Evolutionary conservation across 2,888 invertebrate genomes (phyloP), one percentile per base, ranked within the genome.

Genomic region (Cerceris ruficornis): DNA sequence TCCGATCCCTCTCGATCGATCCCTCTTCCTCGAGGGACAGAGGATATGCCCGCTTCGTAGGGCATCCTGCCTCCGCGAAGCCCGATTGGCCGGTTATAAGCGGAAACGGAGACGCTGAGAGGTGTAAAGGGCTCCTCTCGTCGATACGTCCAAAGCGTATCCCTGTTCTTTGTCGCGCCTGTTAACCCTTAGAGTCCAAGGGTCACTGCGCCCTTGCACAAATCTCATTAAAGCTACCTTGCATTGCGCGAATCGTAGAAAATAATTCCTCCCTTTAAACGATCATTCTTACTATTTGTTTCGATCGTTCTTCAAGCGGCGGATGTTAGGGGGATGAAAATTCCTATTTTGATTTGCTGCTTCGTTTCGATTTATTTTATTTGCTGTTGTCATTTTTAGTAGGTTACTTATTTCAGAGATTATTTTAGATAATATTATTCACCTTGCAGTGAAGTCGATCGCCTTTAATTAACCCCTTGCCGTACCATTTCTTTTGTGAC

Each of bases 1-100:
- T 83, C 82, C 84, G 80, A 83, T 84, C 80, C 77, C 83, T 57
- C 28, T 88, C 83, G 84, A 84, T 84, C 84, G 84, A 84, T 84
- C 80, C 71, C 66, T 52, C 67, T 77, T 77, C 74, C 81, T 78
- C 76, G 73, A 46, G 75, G 69, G 81, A 75, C 76, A 72, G 71
- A 65, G 83, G 80, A 79, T 76, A 79, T 61, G 72, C 78, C 43
- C 67, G 64, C 59, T 41, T 15, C 14, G 67, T 52, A 66, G 54
- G 54, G 79, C 79, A n/a, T 7, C 50, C n/a, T 6, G 50, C 13
- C 11, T 50, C 50, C 28, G 28, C 28, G 79, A 59, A 75, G 79
- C 68, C 69, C 81, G 83, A 84, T 84, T 83, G 81, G 81, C 76
- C 75, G 73, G 75, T 77, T 81, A 77, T 81, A 80, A 83, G 73